Evolutionary conservation across 2,888 invertebrate genomes (phyloP).

Genomic region (Brachyptera risi): DNA sequence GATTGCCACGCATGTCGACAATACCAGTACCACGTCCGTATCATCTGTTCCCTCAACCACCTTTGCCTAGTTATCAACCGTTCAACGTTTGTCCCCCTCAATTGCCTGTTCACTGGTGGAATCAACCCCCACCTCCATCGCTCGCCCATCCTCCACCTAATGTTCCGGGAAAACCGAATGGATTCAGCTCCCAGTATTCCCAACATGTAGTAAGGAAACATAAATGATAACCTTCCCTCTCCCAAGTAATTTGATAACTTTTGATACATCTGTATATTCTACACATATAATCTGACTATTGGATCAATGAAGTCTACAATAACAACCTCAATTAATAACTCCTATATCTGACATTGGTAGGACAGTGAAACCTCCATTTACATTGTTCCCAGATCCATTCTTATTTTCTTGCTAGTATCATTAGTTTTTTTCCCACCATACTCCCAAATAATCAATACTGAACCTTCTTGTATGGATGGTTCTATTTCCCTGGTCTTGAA

Average conservation of each 20-base stretch:
- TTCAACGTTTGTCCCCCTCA: constrained; percentile 21
- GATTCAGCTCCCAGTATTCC: constrained; percentile 25
- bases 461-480: too few species aligned
- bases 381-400: too few species aligned
- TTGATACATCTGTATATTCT: too few species aligned
- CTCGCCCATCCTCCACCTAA: constrained; percentile 25
- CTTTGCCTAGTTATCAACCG: neutral
- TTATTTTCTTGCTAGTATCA: too few species aligned
- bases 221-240: constrained; percentile 22
- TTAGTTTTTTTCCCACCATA: too few species aligned
- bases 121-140: constrained; percentile 18
- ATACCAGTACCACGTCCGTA: constrained; percentile 28
- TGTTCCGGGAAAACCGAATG: constrained; percentile 22
- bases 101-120: constrained; percentile 29
- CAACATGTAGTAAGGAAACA: constrained; percentile 30
- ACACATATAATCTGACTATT: too few species aligned
- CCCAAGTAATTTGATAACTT: neutral
- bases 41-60: constrained; percentile 27
- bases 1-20: constrained; percentile 24
- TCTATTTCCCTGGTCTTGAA: too few species aligned
- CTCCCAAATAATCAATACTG: too few species aligned
- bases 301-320: too few species aligned
- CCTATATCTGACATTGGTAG: too few species aligned
- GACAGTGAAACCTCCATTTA: too few species aligned
- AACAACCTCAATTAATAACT: too few species aligned